Base-by-base conservation (phyloP, 2,797 vertebrate genomes). In the Xenentodon cancila region DNA sequence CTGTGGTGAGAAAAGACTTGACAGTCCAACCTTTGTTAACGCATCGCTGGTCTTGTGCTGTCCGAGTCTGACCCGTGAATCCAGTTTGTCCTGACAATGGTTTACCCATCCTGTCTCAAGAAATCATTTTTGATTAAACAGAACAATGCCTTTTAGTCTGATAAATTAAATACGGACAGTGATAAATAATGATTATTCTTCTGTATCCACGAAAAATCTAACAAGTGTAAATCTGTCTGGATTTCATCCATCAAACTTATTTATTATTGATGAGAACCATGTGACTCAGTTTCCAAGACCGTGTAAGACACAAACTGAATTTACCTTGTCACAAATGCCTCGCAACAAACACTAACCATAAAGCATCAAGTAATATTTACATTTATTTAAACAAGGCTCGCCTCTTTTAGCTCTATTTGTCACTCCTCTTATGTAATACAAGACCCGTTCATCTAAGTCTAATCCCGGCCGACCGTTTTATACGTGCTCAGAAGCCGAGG, bases 401-500 rank as follows among this genome's bases (percentile, higher is more conserved):
- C 1, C 18, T 0, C 3, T 12, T 2, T 20, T 21, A 2, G 15
- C 20, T 4, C 42, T 9, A 30, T 19, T 57, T n/a, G 21, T 7
- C 8, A 19, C 44, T 22, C 25, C 4, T 27, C 42, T 76, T 66
- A 59, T 77, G 57, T 54, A 74, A 87, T 46, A 1, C 15, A 6
- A 59, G 7, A 27, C 67, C 47, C 42, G 30, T 22, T 49, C 15
- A 13, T 5, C 17, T n/a, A 5, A 17, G 13, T 40, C 32, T 52
- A 40, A 54, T 16, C 56, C 9, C 53, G 73, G 65, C 49, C 15
- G 59, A 55, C 51, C 16, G 20, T 9, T 56, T 60, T 56, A n/a
- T 57, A 9, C 7, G 16, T 54, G 44, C 49, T 15, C 12, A 8
- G 69, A 64, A 69, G 60, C 46, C 1, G 47, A 62, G 48, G 18